These are phyloP conservation scores for Gasterosteus nipponicus DNA, from an alignment of 2,113 vertebrate species.

Conservation along the genomic window DNA sequence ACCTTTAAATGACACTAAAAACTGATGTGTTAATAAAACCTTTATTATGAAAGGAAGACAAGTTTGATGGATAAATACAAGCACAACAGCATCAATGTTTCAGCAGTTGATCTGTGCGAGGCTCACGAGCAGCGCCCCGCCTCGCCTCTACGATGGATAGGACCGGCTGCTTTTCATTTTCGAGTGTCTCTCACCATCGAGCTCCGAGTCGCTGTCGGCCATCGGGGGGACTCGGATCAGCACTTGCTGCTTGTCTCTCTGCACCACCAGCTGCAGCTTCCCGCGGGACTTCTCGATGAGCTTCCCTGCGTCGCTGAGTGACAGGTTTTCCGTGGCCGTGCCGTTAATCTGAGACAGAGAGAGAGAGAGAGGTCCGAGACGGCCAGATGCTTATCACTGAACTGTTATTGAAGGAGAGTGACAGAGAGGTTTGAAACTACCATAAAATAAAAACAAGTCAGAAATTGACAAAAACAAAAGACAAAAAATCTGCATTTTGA, in stretches of 20 bases:
- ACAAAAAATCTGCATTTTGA: not conserved
- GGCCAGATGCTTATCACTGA: not conserved
- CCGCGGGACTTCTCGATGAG: conserved; percentile 96
- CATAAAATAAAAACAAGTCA: not conserved
- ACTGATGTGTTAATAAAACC: conserved; percentile 57
- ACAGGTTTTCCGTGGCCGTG: conserved; percentile 97
- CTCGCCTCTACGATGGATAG: conserved; percentile 60
- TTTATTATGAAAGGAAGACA: conserved; percentile 70
- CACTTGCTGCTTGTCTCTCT: conserved; percentile 90
- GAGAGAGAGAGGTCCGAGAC: not conserved
- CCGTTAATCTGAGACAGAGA: conserved; percentile 90
- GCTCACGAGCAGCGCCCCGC: conserved; percentile 29
- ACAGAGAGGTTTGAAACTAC: not conserved
- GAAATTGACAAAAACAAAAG: too few species aligned
- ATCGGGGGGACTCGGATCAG: conserved; percentile 92
- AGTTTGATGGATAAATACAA: conserved; percentile 60
- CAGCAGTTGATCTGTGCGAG: conserved; percentile 40
- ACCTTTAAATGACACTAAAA: conserved; percentile 61
- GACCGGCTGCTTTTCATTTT: conserved; percentile 70
- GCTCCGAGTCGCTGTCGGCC: conserved; percentile 95
- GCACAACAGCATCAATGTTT: conserved; percentile 39
- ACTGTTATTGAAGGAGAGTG: not conserved
- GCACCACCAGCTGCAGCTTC: conserved; percentile 92
- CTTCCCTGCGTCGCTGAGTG: conserved; percentile 92
- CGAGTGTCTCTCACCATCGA: conserved; percentile 87